Evolutionary conservation across 1,140 invertebrate genomes (phyloP).

Genomic region (Dinoponera quadriceps): DNA sequence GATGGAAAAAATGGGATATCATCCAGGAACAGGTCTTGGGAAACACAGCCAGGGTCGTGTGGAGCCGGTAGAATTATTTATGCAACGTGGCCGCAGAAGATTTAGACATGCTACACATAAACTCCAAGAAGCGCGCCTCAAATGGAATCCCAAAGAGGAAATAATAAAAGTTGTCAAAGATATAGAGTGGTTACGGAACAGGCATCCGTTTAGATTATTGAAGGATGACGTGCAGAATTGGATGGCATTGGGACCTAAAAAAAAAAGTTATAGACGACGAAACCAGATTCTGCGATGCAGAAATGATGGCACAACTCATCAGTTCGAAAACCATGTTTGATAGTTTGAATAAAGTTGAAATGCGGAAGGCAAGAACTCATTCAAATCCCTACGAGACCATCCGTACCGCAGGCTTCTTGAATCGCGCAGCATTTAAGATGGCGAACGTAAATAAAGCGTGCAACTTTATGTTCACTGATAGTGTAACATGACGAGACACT

Average conservation of each 20-base stretch:
- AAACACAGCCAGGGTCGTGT: slow-evolving; percentile 93
- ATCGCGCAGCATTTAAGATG: slow-evolving; percentile 99
- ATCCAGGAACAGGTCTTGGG: slow-evolving; percentile 94
- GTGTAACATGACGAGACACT: slow-evolving; percentile 88
- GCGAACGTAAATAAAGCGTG: slow-evolving; percentile 98
- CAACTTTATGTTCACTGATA: slow-evolving; percentile 96
- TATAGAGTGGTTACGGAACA: slow-evolving; percentile 82
- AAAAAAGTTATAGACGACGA: slow-evolving; percentile 92
- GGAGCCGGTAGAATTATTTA: slow-evolving; percentile 92
- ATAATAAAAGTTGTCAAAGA: slow-evolving; percentile 83
- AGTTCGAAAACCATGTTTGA: slow-evolving; percentile 95
- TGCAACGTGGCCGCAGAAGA: slow-evolving; percentile 93
- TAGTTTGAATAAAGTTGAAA: slow-evolving; percentile 91
- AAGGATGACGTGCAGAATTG: slow-evolving; percentile 86
- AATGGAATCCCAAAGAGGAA: slow-evolving; percentile 89
- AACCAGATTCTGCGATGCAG: slow-evolving; percentile 91
- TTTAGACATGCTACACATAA: slow-evolving; percentile 91
- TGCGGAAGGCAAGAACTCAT: slow-evolving; percentile 92
- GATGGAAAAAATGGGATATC: slow-evolving; percentile 91
- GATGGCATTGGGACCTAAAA: slow-evolving; percentile 88
- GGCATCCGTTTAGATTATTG: slow-evolving; percentile 50
- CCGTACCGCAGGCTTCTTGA: slow-evolving; percentile 95
- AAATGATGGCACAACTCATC: slow-evolving; percentile 90
- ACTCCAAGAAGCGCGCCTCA: slow-evolving; percentile 88
- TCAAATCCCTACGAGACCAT: slow-evolving; percentile 98